A percentile compares a stretch with the other conserved stretches of the same genome.
Evolutionary conservation across 30 jellyfish, hydroid and myxozoan species (phyloP).

Genomic region (Aurelia coerulea): DNA sequence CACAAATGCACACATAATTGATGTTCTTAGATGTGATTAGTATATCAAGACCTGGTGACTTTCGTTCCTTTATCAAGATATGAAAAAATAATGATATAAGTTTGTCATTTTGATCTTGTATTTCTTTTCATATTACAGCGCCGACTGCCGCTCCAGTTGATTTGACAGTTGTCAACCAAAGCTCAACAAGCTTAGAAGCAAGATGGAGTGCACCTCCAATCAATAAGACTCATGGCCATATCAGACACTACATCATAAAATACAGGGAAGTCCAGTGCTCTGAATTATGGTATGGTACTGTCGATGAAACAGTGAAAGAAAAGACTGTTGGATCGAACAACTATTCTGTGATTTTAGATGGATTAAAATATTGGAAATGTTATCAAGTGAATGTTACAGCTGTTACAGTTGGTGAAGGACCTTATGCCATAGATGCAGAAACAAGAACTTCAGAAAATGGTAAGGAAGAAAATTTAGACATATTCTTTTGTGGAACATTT

Average conservation of each 20-base stretch:
- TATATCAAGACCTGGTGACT: too few species aligned
- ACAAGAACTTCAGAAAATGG: slow-evolving; percentile 12
- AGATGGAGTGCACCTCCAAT: slow-evolving; percentile 9
- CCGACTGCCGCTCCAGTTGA: neutral
- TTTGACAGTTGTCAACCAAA: neutral
- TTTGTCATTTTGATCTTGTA: too few species aligned
- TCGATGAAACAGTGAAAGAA: neutral
- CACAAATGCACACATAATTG: too few species aligned
- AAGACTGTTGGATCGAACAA: neutral
- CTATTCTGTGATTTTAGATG: neutral
- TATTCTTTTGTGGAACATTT: too few species aligned
- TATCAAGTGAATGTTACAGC: slow-evolving; percentile 14
- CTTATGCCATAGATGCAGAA: neutral
- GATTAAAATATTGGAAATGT: slow-evolving; percentile 2
- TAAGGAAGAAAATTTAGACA: neutral
- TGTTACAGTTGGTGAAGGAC: slow-evolving; percentile 22
- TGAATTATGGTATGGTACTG: neutral
- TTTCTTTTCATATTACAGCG: too few species aligned
- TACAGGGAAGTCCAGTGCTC: neutral
- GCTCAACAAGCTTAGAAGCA: slow-evolving; percentile 11
- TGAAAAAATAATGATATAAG: too few species aligned
- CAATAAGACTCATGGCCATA: neutral
- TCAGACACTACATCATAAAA: slow-evolving; percentile 1
- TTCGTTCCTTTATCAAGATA: too few species aligned
- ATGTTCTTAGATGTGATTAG: too few species aligned